Base-by-base conservation (phyloP, 2,888 invertebrate genomes). In the Caenorhabditis sp. region DNA sequence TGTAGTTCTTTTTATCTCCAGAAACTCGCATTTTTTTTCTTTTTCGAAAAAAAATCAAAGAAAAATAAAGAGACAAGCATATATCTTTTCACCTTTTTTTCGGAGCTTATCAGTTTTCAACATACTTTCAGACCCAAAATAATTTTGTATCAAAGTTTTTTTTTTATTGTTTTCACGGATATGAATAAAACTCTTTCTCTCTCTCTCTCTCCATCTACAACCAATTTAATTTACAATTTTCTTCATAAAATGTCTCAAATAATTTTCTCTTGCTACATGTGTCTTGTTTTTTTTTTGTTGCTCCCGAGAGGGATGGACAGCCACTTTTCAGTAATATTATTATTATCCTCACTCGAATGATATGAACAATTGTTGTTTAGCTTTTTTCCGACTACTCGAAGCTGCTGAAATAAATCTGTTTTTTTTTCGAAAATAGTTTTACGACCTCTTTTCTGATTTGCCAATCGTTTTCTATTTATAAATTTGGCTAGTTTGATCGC, bases 311-410 rank as follows among this genome's bases (percentile, higher is more conserved):
- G 31, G 31, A 31, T 31, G 31, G 31, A 31, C 31, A 31, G 31
- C 31, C 31, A 31, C 31, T 31, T 31, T 31, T 31, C 10, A 31
- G 31, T 31, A 31, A 31, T 31, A 31, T 6, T 31, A 31, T 31
- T 31, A 31, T 31, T 31, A 31, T 31, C 31, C 21, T 21, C 3
- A 17, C 3, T 51, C 21, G 8, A 6, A 51, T 6, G 21, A 23
- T 6, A 51, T 51, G 51, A 51, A 23, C 51, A 51, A 51, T 51
- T 51, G 51, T 51, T 51, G 51, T 51, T 51, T 51, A 21, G 51
- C 17, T 43, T 43, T 17, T 43, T 43, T 43, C 43, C 14, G 43
- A 43, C 43, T 43, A 14, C 43, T 43, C 14, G 43, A 31, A 31
- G 43, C 43, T 43, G 43, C 12, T 17, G 43, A 43, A 43, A 43